Evolutionary conservation across 2,797 vertebrate species (phyloP), one percentile per base, ranked within the genome.

Genomic region (Microctenopoma stevenorrisi): DNA sequence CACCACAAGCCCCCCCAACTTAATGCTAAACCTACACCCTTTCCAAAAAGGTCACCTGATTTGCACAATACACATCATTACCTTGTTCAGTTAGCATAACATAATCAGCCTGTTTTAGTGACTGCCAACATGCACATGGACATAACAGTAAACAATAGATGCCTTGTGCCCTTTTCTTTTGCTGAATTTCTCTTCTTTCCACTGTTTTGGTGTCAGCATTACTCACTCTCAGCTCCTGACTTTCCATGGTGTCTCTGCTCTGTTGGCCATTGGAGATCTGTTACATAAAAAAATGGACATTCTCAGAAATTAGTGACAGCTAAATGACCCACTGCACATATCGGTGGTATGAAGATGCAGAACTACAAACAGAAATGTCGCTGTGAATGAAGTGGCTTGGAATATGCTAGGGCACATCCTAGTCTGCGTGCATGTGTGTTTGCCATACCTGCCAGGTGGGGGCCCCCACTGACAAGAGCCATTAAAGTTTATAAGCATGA

Each of bases 401-500:
- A 56, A 42, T 43, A 52, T 53, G 76, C 59, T 65, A 67, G 65
- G 50, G 42, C 38, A 56, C 28, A 3, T 60, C 30, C 13, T 7
- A 55, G 40, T 74, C n/a, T 55, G 25, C 38, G 37, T 35, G 61
- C 40, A 14, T 76, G 57, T 81, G 78, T 86, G 82, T 78, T 86
- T 83, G 84, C 75, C 72, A 64, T 88, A 91, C 87, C 89, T 91
- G 91, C 83, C 73, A 88, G 83, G 83, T 83, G 76, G 84, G 76
- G 82, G 80, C 82, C 90, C 87, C 85, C 73, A 72, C 86, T 93
- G 92, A 93, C 92, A 93, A 91, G 90, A 92, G 76, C 85, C 88
- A 90, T 94, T 94, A 94, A 93, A 92, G 89, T 94, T 94, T 93
- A 93, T 89, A 89, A 89, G 88, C 81, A 53, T 82, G 87, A 87